Conservation (phyloP, 1,140 invertebrate genomes). For the Euura lappo region DNA sequence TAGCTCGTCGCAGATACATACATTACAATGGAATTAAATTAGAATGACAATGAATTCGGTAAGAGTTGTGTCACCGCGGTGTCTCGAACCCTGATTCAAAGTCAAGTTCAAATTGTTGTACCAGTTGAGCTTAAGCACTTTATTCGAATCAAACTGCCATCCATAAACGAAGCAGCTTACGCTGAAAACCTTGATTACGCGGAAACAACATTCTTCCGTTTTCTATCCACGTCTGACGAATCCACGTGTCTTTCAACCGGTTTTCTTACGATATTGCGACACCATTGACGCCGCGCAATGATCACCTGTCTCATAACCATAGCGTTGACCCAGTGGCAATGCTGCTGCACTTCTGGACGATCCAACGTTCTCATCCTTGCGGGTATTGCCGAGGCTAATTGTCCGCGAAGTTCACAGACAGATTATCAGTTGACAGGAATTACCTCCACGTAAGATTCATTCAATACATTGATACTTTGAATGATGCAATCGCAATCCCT, state of each 20-base stretch:
- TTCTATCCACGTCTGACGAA: not conserved
- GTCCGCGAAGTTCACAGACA: conserved; percentile 6
- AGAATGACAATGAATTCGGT: conserved; percentile 5
- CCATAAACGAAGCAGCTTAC: not conserved
- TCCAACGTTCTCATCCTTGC: not conserved
- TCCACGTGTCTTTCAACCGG: not conserved
- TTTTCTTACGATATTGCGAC: not conserved
- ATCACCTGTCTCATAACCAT: not conserved
- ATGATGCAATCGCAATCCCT: too few species aligned
- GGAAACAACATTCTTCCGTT: not conserved
- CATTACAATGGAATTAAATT: conserved; percentile 4
- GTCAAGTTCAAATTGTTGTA: not conserved
- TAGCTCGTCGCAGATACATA: not conserved
- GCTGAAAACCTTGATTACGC: not conserved
- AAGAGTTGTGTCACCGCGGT: not conserved
- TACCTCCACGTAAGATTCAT: too few species aligned
- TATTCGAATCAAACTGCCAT: not conserved
- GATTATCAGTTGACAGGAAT: not conserved
- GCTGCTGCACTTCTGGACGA: not conserved
- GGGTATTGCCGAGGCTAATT: conserved; percentile 3
- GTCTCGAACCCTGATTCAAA: not conserved
- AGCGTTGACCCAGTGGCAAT: not conserved
- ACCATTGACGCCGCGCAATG: not conserved
- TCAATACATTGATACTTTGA: too few species aligned
- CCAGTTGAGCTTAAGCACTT: too few species aligned